phyloP scores from a whole-genome alignment of 2,888 invertebrate genomes.

The Agrypnus murinus region DNA sequence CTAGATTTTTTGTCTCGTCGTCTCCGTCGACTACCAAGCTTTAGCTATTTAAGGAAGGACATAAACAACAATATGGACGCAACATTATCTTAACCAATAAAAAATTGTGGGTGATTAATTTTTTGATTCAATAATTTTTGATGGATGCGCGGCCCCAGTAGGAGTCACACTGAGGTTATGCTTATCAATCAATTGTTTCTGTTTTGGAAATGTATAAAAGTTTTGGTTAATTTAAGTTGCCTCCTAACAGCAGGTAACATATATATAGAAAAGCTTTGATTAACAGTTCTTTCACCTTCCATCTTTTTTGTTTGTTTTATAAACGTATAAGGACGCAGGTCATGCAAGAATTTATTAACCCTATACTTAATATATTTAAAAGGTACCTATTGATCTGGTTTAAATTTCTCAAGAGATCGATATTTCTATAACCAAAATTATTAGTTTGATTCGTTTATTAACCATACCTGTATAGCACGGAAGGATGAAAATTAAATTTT shows the following conservation, averaged over 20 bases:
- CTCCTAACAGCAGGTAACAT: constrained; percentile 40
- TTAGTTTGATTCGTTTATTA: constrained; percentile 10
- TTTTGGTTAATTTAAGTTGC: constrained; percentile 50
- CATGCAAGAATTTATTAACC: constrained; percentile 2
- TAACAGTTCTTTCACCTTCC: constrained; percentile 5
- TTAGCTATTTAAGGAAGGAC: constrained; percentile 6
- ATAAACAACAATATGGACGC: constrained; percentile 3
- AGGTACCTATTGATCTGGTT: constrained; percentile 28
- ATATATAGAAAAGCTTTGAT: constrained; percentile 14
- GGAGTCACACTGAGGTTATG: constrained; percentile 43
- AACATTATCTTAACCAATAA: constrained; percentile 3
- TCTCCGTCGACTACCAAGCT: constrained; percentile 10
- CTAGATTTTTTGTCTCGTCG: constrained; percentile 31
- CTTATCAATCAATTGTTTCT: constrained; percentile 56
- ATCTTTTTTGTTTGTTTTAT: constrained; percentile 5
- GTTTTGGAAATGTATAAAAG: constrained; percentile 19
- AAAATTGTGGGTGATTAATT: constrained; percentile 32
- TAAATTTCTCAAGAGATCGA: constrained; percentile 27
- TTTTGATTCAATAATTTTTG: constrained; percentile 54
- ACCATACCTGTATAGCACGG: constrained; percentile 40
- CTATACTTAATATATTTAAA: constrained; percentile 29
- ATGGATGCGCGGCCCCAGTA: constrained; percentile 53
- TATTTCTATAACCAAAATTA: constrained; percentile 38
- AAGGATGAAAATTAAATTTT: constrained; percentile 41
- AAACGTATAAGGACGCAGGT: not conserved